Evolutionary conservation across 2,113 vertebrate genomes (phyloP).

Genomic region (Anguilla japonica): DNA sequence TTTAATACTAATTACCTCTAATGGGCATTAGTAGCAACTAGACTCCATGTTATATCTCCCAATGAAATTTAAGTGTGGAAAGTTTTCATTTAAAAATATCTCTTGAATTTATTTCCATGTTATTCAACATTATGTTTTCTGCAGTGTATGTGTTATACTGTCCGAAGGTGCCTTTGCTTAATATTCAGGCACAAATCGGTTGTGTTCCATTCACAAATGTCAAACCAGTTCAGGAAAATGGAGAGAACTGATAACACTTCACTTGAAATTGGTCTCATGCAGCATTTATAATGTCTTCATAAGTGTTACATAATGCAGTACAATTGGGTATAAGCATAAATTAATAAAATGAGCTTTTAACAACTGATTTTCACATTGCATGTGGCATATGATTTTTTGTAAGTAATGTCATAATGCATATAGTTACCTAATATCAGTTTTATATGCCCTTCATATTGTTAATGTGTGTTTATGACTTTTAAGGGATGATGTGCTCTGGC

Average conservation of each 20-base stretch:
- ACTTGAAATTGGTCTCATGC: neutral
- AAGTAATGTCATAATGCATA: neutral
- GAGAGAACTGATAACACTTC: neutral
- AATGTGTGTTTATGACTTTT: neutral
- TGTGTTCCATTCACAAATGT: neutral
- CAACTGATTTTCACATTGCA: neutral
- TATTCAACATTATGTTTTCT: no score
- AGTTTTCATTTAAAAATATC: neutral
- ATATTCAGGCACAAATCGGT: neutral
- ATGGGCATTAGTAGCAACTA: slow-evolving; percentile 6
- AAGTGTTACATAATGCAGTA: neutral
- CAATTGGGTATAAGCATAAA: neutral
- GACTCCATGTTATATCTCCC: neutral
- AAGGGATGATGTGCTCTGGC: no score
- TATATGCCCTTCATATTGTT: neutral
- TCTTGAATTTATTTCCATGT: neutral
- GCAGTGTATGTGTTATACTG: no score
- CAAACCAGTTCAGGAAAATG: neutral
- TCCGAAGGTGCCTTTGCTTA: no score
- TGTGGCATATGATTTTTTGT: neutral
- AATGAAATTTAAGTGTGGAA: neutral
- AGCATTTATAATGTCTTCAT: neutral
- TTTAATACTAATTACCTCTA: slow-evolving; percentile 24
- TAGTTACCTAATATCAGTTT: no score
- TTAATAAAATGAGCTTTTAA: neutral